phyloP scores from a whole-genome alignment of 1,140 invertebrate species.

The Brachionus koreanus region DNA sequence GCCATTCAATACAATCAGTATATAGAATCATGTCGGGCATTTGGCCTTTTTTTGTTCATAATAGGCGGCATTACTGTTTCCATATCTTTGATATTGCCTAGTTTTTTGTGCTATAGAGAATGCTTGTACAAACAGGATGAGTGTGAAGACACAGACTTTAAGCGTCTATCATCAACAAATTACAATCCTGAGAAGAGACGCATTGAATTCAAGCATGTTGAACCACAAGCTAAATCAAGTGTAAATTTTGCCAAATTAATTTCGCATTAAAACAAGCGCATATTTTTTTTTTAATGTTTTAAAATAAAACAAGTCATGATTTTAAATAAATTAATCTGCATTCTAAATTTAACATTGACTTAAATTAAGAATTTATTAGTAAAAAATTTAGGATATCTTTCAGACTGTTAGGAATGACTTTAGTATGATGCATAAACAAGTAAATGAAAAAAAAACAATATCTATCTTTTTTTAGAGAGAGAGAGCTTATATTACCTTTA shows the following conservation, averaged over 20 bases:
- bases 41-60: background rate
- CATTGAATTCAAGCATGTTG: constrained; percentile 16
- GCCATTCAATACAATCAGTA: background rate
- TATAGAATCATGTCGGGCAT: constrained; percentile 9
- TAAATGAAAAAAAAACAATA: too few species aligned
- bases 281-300: background rate
- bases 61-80: background rate
- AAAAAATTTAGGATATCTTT: too few species aligned
- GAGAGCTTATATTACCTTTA: too few species aligned
- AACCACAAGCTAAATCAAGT: constrained; percentile 12
- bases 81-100: constrained; percentile 9
- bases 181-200: background rate
- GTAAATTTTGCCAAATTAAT: background rate
- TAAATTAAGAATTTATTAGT: too few species aligned
- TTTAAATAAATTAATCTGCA: too few species aligned
- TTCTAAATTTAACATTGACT: too few species aligned
- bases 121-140: background rate
- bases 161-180: background rate
- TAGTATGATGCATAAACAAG: too few species aligned
- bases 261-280: background rate
- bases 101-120: constrained; percentile 18
- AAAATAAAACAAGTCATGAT: too few species aligned
- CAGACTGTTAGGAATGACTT: too few species aligned
- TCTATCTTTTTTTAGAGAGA: too few species aligned
- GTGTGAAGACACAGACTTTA: background rate